phyloP scores from a whole-genome alignment of 2,888 invertebrate species.

The Oligia fasciuncula region DNA sequence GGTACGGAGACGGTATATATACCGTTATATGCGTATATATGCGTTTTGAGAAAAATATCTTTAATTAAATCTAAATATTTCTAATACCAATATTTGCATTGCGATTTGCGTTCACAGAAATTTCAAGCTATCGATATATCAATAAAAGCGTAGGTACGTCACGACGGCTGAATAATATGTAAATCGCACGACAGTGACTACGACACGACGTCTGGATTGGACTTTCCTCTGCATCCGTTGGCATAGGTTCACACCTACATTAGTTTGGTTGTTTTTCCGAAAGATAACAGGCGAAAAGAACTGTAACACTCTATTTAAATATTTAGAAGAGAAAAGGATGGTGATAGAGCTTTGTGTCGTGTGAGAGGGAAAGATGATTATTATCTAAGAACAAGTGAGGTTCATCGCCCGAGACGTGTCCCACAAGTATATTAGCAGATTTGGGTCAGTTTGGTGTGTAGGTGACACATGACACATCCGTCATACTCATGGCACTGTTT shows the following conservation, averaged over 20 bases:
- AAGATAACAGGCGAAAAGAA: conserved; percentile 31
- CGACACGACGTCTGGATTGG: background rate
- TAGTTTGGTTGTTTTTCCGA: conserved; percentile 43
- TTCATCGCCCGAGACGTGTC: conserved; percentile 65
- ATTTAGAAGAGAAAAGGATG: conserved; percentile 47
- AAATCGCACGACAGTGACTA: too few relatives aligned
- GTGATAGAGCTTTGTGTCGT: background rate
- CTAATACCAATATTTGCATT: too few relatives aligned
- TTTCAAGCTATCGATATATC: background rate
- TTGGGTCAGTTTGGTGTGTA: conserved; percentile 65
- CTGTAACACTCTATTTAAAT: conserved; percentile 49
- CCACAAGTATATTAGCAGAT: conserved; percentile 61
- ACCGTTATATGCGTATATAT: too few relatives aligned
- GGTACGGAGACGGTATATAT: too few relatives aligned
- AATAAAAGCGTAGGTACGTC: background rate
- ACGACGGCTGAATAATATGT: background rate
- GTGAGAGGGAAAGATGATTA: conserved; percentile 39
- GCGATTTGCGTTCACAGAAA: background rate
- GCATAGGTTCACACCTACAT: conserved; percentile 23
- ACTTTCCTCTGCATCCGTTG: conserved; percentile 19
- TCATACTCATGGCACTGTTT: conserved; percentile 47
- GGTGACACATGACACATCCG: conserved; percentile 68
- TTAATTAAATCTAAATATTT: too few relatives aligned
- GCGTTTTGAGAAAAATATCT: too few relatives aligned
- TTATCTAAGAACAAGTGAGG: conserved; percentile 61